These are phyloP conservation scores for Synanthedon myopaeformis DNA, from an alignment of 2,888 invertebrate genomes.

Conservation along the genomic window DNA sequence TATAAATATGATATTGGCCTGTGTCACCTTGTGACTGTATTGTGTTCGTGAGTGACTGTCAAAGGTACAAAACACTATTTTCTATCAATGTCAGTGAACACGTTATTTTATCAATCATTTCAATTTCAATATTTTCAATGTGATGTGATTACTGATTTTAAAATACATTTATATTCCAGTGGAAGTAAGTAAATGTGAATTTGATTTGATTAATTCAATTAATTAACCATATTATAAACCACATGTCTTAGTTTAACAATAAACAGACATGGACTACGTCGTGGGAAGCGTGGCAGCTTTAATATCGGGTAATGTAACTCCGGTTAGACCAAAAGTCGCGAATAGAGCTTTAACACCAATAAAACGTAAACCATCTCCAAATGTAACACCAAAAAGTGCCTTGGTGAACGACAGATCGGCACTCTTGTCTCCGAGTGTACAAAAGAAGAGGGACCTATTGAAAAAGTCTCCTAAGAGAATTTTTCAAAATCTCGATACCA, in stretches of 20 bases:
- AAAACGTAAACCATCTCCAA: conserved; percentile 54
- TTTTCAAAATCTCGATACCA: conserved; percentile 47
- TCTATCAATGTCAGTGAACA: too few relatives aligned
- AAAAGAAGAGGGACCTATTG: conserved; percentile 56
- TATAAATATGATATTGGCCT: too few relatives aligned
- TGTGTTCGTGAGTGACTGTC: too few relatives aligned
- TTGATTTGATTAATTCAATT: too few relatives aligned
- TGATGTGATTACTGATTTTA: too few relatives aligned
- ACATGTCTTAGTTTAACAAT: not conserved
- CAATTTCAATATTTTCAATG: too few relatives aligned
- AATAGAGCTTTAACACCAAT: conserved; percentile 53
- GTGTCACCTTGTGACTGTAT: too few relatives aligned
- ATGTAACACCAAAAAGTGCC: conserved; percentile 60
- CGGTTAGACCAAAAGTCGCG: conserved; percentile 58
- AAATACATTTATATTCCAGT: too few relatives aligned
- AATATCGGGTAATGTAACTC: conserved; percentile 68
- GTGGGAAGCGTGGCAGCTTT: conserved; percentile 71
- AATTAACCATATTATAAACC: not conserved
- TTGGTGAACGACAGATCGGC: conserved; percentile 49
- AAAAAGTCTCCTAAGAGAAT: conserved; percentile 63
- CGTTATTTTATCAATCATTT: too few relatives aligned
- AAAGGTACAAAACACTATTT: too few relatives aligned
- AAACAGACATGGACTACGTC: conserved; percentile 53
- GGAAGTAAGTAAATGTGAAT: too few relatives aligned
- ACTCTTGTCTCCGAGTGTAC: conserved; percentile 52